phyloP scores from a whole-genome alignment of 2,888 invertebrate species.

The Amiota communis region DNA sequence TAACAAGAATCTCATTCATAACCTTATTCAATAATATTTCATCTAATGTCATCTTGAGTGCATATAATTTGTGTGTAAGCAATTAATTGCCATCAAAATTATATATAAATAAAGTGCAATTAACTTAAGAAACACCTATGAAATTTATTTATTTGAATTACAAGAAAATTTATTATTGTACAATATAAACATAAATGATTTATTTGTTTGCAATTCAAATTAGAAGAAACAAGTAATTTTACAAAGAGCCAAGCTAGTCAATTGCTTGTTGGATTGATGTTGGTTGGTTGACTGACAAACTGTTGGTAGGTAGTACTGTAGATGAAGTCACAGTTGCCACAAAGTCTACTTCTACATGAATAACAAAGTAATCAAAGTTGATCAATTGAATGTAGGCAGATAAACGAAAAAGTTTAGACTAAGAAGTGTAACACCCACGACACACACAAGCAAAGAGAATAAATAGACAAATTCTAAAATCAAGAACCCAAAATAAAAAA shows the following conservation, averaged over 20 bases:
- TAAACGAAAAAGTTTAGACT: constrained; percentile 34
- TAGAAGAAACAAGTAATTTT: neutral
- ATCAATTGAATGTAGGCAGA: constrained; percentile 51
- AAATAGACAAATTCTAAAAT: constrained; percentile 26
- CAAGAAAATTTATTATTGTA: no score
- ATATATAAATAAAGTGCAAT: no score
- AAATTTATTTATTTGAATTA: no score
- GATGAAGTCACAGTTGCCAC: constrained; percentile 4
- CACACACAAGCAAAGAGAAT: neutral
- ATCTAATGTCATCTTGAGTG: no score
- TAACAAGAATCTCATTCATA: no score
- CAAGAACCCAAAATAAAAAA: constrained; percentile 49
- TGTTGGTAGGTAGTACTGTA: neutral
- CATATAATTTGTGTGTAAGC: no score
- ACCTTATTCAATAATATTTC: no score
- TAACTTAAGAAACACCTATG: neutral
- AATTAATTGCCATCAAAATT: no score
- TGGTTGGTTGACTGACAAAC: neutral
- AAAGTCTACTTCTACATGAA: neutral
- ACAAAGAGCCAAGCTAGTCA: neutral
- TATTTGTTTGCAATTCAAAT: constrained; percentile 15
- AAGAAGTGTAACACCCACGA: constrained; percentile 49
- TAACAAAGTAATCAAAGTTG: constrained; percentile 39
- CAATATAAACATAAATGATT: constrained; percentile 17
- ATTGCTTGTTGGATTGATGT: neutral